Evolutionary conservation across 2,888 invertebrate genomes (phyloP).

Genomic region (Schizotus pectinicornis): DNA sequence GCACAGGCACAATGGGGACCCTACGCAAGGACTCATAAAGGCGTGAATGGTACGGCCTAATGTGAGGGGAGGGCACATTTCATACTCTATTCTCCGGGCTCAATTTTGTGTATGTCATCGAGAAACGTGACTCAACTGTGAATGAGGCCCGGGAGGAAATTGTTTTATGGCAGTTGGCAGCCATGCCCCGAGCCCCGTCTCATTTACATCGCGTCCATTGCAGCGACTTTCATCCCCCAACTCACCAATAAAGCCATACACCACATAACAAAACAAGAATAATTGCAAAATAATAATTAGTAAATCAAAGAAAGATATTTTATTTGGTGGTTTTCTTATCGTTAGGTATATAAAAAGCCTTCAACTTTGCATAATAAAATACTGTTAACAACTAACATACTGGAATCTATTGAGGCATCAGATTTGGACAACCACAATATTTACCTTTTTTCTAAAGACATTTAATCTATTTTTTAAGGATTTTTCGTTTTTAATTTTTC

Average conservation of each 20-base stretch:
- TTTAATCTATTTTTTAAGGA: no score
- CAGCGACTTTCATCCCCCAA: slow-evolving; percentile 19
- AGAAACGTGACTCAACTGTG: slow-evolving; percentile 57
- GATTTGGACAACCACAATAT: no score
- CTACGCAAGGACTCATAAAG: slow-evolving; percentile 38
- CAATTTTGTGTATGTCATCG: slow-evolving; percentile 57
- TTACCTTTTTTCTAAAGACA: no score
- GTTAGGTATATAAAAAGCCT: no score
- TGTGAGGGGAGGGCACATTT: slow-evolving; percentile 48
- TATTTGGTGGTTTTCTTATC: no score
- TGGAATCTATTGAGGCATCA: no score
- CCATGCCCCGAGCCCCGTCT: slow-evolving; percentile 43
- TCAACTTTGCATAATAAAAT: no score
- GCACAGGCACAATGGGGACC: slow-evolving; percentile 43
- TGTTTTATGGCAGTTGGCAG: slow-evolving; percentile 55
- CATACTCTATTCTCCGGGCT: slow-evolving; percentile 53
- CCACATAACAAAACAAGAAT: no score
- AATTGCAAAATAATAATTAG: no score
- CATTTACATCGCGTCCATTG: slow-evolving; percentile 42
- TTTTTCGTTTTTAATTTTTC: no score
- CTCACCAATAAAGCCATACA: background rate
- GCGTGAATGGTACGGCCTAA: slow-evolving; percentile 36
- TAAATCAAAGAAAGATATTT: no score
- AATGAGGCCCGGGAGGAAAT: slow-evolving; percentile 54
- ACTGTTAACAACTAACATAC: no score